Evolutionary conservation across 37 sponge, comb jelly and placozoan genomes (phyloP).

Genomic region (Eunapius fragilis): DNA sequence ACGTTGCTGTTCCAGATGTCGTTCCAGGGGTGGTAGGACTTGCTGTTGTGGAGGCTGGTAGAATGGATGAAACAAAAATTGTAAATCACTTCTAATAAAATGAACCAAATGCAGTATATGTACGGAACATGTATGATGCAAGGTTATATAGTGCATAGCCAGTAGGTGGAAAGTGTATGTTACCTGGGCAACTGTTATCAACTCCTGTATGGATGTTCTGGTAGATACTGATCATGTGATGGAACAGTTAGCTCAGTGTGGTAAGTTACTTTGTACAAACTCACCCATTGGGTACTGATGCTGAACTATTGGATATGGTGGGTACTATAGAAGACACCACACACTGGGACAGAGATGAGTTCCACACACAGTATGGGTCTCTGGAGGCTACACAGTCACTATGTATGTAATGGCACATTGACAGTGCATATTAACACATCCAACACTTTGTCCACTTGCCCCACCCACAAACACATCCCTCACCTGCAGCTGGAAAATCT

Average conservation of each 20-base stretch:
- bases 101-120: too few relatives aligned
- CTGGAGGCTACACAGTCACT: constrained; percentile 30
- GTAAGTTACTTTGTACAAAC: neutral
- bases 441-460: too few relatives aligned
- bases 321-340: neutral
- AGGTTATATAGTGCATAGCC: too few relatives aligned
- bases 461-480: neutral
- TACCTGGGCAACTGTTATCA: neutral
- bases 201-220: neutral
- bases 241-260: neutral
- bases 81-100: too few relatives aligned
- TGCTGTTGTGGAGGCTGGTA: too few relatives aligned
- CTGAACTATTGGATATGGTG: neutral
- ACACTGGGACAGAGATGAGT: neutral
- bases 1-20: too few relatives aligned
- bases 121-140: too few relatives aligned
- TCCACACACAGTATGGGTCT: constrained; percentile 58
- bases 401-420: neutral
- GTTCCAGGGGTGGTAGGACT: too few relatives aligned
- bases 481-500: neutral
- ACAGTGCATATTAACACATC: too few relatives aligned
- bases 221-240: neutral
- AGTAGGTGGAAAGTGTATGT: neutral
- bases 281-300: neutral
- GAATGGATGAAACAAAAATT: too few relatives aligned